Evolutionary conservation across 1,140 invertebrate genomes (phyloP).

Genomic region (Grapholita molesta): DNA sequence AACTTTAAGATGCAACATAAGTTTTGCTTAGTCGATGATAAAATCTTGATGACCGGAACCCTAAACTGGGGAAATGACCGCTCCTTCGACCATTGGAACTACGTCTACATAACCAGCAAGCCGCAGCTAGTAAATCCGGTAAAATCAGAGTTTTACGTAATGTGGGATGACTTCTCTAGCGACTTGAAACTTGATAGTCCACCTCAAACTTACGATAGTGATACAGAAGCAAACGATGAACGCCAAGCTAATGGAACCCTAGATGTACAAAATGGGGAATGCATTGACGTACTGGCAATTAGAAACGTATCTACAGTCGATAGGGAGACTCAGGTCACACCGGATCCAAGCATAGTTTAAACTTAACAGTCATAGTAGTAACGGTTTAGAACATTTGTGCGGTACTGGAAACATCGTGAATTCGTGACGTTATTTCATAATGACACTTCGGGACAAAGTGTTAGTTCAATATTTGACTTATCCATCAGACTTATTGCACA

Average conservation of each 20-base stretch:
- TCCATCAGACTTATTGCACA: not conserved
- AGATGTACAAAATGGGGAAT: conserved; percentile 15
- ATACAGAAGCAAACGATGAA: conserved; percentile 39
- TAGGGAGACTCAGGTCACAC: conserved; percentile 26
- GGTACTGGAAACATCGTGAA: not conserved
- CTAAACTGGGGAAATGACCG: conserved; percentile 70
- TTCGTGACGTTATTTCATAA: not conserved
- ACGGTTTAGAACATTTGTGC: not conserved
- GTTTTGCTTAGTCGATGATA: conserved; percentile 67
- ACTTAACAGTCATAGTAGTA: not conserved
- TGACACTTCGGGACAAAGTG: conserved; percentile 1
- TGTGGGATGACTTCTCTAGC: conserved; percentile 49
- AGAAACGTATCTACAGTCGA: not conserved
- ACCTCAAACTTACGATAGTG: conserved; percentile 27
- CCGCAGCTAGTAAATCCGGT: conserved; percentile 57
- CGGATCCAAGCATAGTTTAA: conserved; percentile 25
- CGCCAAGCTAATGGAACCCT: conserved; percentile 29
- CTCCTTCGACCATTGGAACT: conserved; percentile 69
- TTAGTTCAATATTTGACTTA: not conserved
- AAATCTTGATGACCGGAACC: conserved; percentile 67
- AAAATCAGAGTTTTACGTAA: conserved; percentile 57
- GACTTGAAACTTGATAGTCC: conserved; percentile 27
- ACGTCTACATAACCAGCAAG: conserved; percentile 68
- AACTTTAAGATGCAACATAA: conserved; percentile 62
- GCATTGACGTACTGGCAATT: not conserved